Percentiles rank a stretch among this genome's conserved stretches.
phyloP scores from a whole-genome alignment of 2,888 invertebrate species.

The Chouioia cunea region DNA sequence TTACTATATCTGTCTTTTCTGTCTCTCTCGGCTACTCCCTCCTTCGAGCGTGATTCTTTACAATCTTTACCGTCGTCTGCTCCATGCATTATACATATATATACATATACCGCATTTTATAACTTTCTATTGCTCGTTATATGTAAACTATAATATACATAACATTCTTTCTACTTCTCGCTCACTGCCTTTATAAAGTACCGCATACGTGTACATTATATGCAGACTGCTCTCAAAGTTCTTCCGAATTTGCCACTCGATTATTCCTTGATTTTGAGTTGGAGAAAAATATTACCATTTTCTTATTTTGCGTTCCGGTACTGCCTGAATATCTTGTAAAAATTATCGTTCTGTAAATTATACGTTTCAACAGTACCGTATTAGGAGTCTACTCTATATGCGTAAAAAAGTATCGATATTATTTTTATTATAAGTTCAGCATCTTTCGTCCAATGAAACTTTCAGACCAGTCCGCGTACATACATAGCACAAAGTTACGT shows the following conservation, averaged over 20 bases:
- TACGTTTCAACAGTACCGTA: too few species aligned
- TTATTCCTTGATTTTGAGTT: too few species aligned
- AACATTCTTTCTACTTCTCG: conserved; percentile 24
- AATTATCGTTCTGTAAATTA: too few species aligned
- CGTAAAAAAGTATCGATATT: too few species aligned
- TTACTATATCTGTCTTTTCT: conserved; percentile 42
- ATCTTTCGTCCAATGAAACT: too few species aligned
- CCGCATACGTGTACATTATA: too few species aligned
- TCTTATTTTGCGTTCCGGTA: too few species aligned
- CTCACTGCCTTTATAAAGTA: conserved; percentile 39
- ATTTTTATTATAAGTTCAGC: too few species aligned
- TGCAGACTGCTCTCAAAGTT: too few species aligned
- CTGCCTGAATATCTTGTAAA: too few species aligned
- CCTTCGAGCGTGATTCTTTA: conserved; percentile 9
- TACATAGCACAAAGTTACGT: conserved; percentile 54
- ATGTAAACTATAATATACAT: conserved; percentile 49
- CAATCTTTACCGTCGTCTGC: not conserved
- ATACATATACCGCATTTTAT: conserved; percentile 26
- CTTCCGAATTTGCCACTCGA: not conserved
- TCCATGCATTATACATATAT: conserved; percentile 39
- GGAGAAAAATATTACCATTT: too few species aligned
- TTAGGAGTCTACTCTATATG: too few species aligned
- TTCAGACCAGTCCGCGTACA: conserved; percentile 50
- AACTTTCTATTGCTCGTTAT: conserved; percentile 48
- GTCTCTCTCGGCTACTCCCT: conserved; percentile 49